phyloP scores from a whole-genome alignment of 1,140 invertebrate species.

The Copidosoma floridanum region DNA sequence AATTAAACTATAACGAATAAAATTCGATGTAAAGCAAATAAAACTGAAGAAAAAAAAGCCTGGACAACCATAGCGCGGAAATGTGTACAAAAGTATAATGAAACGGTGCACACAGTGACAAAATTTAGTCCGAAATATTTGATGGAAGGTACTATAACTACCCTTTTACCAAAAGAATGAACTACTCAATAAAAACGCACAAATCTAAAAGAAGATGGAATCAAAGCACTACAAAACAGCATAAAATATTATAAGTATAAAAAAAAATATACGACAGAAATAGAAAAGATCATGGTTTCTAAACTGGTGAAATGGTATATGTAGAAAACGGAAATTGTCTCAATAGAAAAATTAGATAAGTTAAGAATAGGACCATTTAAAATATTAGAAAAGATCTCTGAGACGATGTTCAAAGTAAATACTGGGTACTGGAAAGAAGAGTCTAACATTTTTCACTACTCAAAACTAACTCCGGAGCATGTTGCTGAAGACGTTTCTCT shows the following conservation, averaged over 20 bases:
- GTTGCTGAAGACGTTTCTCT: too few relatives aligned
- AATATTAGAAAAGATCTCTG: conserved; percentile 19
- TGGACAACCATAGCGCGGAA: conserved; percentile 24
- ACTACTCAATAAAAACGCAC: background rate
- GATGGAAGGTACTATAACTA: conserved; percentile 15
- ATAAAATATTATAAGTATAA: background rate
- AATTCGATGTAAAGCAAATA: conserved; percentile 24
- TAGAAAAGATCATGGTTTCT: conserved; percentile 19
- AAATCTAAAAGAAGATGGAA: conserved; percentile 11
- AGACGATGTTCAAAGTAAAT: conserved; percentile 16
- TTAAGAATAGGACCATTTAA: conserved; percentile 26
- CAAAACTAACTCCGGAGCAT: too few relatives aligned
- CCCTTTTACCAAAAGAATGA: conserved; percentile 21
- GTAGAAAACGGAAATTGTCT: conserved; percentile 28
- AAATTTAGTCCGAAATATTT: conserved; percentile 26
- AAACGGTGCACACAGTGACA: too few relatives aligned
- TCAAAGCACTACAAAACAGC: background rate
- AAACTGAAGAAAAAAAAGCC: too few relatives aligned
- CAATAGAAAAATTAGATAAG: conserved; percentile 30
- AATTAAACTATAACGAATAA: too few relatives aligned
- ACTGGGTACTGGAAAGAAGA: conserved; percentile 11
- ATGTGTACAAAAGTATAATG: conserved; percentile 26
- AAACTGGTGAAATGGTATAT: conserved; percentile 24
- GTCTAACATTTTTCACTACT: too few relatives aligned
- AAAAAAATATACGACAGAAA: conserved; percentile 16